Evolutionary conservation across 2,797 vertebrate genomes (phyloP).

Genomic region (Tachyglossus aculeatus): DNA sequence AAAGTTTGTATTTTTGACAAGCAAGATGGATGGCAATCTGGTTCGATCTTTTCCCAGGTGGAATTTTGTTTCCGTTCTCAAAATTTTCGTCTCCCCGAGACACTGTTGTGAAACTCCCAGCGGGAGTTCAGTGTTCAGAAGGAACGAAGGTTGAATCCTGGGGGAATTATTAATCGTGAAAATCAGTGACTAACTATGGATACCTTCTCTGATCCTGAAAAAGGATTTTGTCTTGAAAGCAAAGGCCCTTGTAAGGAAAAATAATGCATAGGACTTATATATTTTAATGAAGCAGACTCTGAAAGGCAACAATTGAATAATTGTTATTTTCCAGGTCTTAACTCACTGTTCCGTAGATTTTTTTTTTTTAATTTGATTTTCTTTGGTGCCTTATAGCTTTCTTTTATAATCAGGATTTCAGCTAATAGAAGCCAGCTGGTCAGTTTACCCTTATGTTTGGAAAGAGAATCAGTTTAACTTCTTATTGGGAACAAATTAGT

Average conservation of each 20-base stretch:
- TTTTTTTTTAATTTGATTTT: neutral
- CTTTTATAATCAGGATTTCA: conserved; percentile 3
- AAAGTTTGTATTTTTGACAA: too few relatives aligned
- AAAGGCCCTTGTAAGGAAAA: neutral
- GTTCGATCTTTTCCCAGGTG: too few relatives aligned
- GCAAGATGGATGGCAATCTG: too few relatives aligned
- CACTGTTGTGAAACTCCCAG: too few relatives aligned
- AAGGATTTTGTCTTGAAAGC: neutral
- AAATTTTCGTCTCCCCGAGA: too few relatives aligned
- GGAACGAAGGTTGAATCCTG: neutral
- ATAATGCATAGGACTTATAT: neutral
- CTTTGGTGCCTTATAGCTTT: neutral
- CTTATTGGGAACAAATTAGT: neutral
- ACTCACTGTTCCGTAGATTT: neutral
- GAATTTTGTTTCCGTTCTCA: too few relatives aligned
- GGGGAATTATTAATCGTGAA: conserved; percentile 9
- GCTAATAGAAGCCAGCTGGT: neutral
- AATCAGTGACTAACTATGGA: neutral
- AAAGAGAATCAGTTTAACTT: neutral
- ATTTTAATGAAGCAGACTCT: neutral
- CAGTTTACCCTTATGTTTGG: neutral
- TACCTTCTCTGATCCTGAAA: too few relatives aligned
- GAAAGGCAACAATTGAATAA: neutral
- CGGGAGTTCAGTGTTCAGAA: neutral
- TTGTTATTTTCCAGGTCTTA: neutral